Conservation (phyloP, 2,113 vertebrate genomes). For the Cinclus cinclus region DNA sequence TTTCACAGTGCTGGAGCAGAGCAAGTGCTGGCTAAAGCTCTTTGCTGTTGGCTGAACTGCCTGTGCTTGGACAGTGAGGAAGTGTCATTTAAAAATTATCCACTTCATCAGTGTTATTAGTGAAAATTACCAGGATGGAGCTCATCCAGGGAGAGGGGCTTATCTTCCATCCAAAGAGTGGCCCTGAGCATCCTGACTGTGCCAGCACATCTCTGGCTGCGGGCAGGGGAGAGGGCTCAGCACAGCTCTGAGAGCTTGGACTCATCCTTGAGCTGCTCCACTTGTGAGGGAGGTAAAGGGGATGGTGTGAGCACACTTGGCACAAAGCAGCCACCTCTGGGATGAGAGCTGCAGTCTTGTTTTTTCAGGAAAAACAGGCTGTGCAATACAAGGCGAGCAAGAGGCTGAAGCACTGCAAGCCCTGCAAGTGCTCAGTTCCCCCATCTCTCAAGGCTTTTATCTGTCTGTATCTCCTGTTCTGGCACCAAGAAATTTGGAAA, state of each 20-base stretch:
- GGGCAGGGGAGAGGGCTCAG: rapidly evolving
- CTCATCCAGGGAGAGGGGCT: neutral
- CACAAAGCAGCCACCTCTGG: neutral
- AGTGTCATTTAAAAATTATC: neutral
- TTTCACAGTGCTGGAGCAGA: neutral
- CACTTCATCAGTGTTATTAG: neutral
- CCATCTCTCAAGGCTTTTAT: neutral
- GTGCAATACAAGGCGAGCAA: rapidly evolving
- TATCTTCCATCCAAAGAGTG: neutral
- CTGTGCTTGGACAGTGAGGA: neutral
- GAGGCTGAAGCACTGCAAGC: neutral
- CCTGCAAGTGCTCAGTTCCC: neutral
- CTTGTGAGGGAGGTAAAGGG: neutral
- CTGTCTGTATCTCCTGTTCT: neutral
- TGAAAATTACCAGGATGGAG: neutral
- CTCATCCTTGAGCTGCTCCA: neutral
- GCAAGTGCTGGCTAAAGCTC: neutral
- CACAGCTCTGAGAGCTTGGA: neutral
- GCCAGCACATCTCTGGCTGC: neutral
- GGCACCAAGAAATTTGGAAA: neutral
- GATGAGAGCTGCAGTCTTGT: neutral
- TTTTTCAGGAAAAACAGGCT: neutral
- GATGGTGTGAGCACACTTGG: rapidly evolving
- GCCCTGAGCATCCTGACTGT: neutral
- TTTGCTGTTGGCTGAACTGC: neutral